Evolutionary conservation across 2,113 vertebrate genomes (phyloP).

Genomic region (Thryonomys swinderianus): DNA sequence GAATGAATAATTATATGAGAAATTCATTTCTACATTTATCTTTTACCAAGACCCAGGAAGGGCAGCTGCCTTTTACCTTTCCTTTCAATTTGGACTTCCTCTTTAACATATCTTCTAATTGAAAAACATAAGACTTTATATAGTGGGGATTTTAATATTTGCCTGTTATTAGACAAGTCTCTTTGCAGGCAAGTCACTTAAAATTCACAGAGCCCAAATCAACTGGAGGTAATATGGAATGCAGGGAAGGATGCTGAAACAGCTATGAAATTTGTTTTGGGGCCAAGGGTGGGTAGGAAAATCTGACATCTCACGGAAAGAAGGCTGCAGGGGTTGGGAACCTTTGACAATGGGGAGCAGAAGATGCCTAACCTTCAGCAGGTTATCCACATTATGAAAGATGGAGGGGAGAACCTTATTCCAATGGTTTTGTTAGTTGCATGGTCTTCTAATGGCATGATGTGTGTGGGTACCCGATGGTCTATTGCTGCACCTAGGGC

Average conservation of each 20-base stretch:
- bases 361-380: not conserved
- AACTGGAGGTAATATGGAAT: not conserved
- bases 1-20: slow-evolving; percentile 83
- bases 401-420: not conserved
- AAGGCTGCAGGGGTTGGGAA: not conserved
- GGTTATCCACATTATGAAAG: not conserved
- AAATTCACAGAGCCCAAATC: not conserved
- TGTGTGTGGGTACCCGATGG: not conserved
- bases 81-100: slow-evolving; percentile 66
- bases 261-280: not conserved
- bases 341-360: not conserved
- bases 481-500: not conserved
- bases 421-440: too few species aligned
- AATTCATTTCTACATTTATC: slow-evolving; percentile 80
- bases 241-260: not conserved
- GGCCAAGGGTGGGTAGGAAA: not conserved
- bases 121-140: slow-evolving; percentile 54
- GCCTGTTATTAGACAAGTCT: slow-evolving; percentile 49
- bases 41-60: slow-evolving; percentile 71
- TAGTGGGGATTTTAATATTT: slow-evolving; percentile 60
- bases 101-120: slow-evolving; percentile 59
- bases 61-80: slow-evolving; percentile 55
- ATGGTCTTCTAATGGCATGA: not conserved
- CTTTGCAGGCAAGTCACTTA: slow-evolving; percentile 41
- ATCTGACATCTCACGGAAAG: not conserved